These are phyloP conservation scores for Lagopus muta DNA, from an alignment of 2,113 vertebrate genomes.

Conservation along the genomic window DNA sequence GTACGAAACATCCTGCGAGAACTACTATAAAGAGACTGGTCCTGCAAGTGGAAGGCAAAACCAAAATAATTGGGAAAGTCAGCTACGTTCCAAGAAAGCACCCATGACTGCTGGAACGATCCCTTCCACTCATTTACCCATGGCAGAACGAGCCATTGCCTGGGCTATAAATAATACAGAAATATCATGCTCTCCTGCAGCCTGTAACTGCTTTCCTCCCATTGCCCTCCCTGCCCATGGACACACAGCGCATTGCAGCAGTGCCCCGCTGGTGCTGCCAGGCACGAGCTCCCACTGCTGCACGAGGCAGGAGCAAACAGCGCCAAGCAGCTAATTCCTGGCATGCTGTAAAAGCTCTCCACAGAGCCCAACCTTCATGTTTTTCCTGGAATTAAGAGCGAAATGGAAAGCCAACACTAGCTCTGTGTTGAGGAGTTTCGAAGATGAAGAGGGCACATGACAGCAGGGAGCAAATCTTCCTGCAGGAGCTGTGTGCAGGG, in stretches of 20 bases:
- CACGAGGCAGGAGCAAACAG: conserved; percentile 7
- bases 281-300: neutral
- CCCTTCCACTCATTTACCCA: neutral
- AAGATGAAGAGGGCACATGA: conserved; percentile 5
- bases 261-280: rapidly evolving
- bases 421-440: neutral
- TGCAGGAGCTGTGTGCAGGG: neutral
- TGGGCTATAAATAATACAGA: neutral
- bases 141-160: neutral
- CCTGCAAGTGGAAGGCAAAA: neutral
- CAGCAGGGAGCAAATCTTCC: neutral
- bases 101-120: neutral
- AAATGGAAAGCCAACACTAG: conserved; percentile 38
- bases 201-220: neutral
- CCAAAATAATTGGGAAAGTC: neutral
- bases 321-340: conserved; percentile 68
- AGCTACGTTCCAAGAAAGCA: neutral
- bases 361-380: conserved; percentile 32
- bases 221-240: neutral
- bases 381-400: conserved; percentile 61
- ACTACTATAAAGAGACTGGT: neutral
- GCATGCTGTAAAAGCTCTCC: conserved; percentile 30
- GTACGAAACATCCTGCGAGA: neutral
- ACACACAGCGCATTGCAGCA: rapidly evolving
- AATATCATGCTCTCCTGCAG: neutral